Base-by-base conservation (phyloP, 2,888 invertebrate species). In the Drosophila neotestacea region DNA sequence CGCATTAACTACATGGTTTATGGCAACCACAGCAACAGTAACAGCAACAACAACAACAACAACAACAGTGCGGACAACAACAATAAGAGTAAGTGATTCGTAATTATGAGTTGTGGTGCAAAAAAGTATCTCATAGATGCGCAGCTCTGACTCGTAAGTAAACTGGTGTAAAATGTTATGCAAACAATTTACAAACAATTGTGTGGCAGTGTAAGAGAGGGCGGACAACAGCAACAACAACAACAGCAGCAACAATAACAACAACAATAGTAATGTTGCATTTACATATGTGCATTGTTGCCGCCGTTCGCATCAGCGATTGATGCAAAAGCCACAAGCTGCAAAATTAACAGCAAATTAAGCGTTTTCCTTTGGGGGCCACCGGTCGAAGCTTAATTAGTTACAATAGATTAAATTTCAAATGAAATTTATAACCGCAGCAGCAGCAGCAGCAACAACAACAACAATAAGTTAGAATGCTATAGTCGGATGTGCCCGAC, bases 401-500 rank as follows among this genome's bases (percentile, higher is more conserved):
- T 86, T 77, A 88, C 88, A 88, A 86, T 82, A 82, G 85, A 86
- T 88, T 86, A 86, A 84, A 84, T 86, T 86, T 88, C 88, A 86
- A 80, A 85, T 85, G 77, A 85, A 86, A 80, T 73, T 83, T 72
- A 61, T 70, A 77, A 80, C 75, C 77, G 66, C 80, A 82, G 62
- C 71, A 59, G 22, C 52, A 58, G 9, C 48, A 55, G 22, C 39
- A 56, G 22, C 41, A 62, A 11, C 50, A 60, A 11, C 44, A 38
- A 39, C 47, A 38, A 28, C 11, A 56, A 30, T 28, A 48, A 50
- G 16, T 11, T 30, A 38, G 50, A 52, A 46, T 1, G 16, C 10
- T 28, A 16, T 16, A n/a, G 1, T 10, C 39, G 13, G 34, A 22
- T 16, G n/a, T 39, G 48, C 48, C 39, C 48, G 47, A 59, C 36